Conservation (phyloP, 2,888 invertebrate genomes). For the Onthophagus sagittarius region DNA sequence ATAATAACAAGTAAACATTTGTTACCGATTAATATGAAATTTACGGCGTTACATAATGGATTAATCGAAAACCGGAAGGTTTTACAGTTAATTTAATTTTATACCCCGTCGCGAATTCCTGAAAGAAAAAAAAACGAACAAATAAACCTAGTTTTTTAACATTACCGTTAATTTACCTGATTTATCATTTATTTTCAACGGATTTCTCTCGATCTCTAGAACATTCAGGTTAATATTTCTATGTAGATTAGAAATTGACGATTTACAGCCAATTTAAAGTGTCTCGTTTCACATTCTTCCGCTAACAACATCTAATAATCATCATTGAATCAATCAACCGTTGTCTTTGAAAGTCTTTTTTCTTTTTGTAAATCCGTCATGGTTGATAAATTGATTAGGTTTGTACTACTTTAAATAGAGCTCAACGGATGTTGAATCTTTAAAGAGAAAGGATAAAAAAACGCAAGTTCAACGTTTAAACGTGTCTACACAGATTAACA, state of each 20-base stretch:
- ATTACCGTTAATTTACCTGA: background rate
- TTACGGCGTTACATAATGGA: no score
- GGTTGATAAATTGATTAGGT: background rate
- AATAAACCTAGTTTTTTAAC: background rate
- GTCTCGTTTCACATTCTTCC: background rate
- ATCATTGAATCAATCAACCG: background rate
- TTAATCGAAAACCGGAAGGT: background rate
- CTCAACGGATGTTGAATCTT: no score
- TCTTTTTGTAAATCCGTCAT: background rate
- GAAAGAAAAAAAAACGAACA: background rate
- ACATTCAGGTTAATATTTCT: background rate
- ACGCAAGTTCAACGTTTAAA: no score
- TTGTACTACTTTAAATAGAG: background rate
- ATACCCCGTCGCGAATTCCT: background rate
- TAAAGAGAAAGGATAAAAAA: no score
- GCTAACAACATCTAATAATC: background rate
- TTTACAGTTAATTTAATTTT: background rate
- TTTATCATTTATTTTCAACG: background rate
- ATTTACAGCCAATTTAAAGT: background rate
- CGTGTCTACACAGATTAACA: no score
- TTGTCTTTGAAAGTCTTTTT: background rate
- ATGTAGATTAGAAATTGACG: background rate
- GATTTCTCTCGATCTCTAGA: background rate
- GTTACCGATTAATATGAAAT: no score
- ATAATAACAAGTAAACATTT: no score